A percentile compares a stretch with the other conserved stretches of the same genome.
These are phyloP conservation scores for Protodeltote pygarga DNA, from an alignment of 2,888 invertebrate species.

Conservation along the genomic window DNA sequence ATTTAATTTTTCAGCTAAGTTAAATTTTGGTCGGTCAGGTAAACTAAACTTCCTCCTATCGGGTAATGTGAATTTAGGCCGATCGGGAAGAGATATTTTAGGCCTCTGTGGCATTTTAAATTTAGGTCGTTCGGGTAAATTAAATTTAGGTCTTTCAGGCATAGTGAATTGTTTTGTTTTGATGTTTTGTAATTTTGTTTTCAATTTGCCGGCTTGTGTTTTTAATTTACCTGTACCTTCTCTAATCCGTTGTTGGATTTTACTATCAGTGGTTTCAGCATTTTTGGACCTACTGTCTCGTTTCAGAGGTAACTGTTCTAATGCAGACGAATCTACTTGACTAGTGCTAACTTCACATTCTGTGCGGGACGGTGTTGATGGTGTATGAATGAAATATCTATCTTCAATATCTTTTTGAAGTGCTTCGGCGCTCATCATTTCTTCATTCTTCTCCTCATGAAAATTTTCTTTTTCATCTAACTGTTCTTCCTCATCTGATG, in stretches of 20 bases:
- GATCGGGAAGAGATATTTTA: slow-evolving; percentile 85
- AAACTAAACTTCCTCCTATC: slow-evolving; percentile 89
- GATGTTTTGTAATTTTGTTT: slow-evolving; percentile 88
- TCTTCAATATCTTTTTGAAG: slow-evolving; percentile 89
- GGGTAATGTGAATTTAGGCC: slow-evolving; percentile 86
- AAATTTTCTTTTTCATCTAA: slow-evolving; percentile 69
- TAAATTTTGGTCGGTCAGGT: slow-evolving; percentile 87
- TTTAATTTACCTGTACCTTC: slow-evolving; percentile 90
- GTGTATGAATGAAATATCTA: slow-evolving; percentile 87
- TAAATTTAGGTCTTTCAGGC: slow-evolving; percentile 86
- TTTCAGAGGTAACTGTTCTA: slow-evolving; percentile 88
- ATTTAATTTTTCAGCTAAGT: slow-evolving; percentile 84
- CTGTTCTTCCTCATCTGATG: slow-evolving; percentile 82
- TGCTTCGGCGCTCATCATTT: slow-evolving; percentile 79
- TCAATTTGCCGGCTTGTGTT: slow-evolving; percentile 91
- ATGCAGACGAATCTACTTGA: slow-evolving; percentile 89
- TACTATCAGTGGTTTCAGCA: slow-evolving; percentile 82
- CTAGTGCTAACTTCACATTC: slow-evolving; percentile 89
- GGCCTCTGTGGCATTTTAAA: slow-evolving; percentile 84
- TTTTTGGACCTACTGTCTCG: slow-evolving; percentile 86
- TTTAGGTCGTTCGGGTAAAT: slow-evolving; percentile 86
- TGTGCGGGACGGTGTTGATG: slow-evolving; percentile 88
- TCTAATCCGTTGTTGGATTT: slow-evolving; percentile 89
- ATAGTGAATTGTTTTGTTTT: slow-evolving; percentile 85
- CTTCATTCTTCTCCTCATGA: slow-evolving; percentile 61